phyloP scores from a whole-genome alignment of 2,888 invertebrate species.

The Seladonia tumulorum region DNA sequence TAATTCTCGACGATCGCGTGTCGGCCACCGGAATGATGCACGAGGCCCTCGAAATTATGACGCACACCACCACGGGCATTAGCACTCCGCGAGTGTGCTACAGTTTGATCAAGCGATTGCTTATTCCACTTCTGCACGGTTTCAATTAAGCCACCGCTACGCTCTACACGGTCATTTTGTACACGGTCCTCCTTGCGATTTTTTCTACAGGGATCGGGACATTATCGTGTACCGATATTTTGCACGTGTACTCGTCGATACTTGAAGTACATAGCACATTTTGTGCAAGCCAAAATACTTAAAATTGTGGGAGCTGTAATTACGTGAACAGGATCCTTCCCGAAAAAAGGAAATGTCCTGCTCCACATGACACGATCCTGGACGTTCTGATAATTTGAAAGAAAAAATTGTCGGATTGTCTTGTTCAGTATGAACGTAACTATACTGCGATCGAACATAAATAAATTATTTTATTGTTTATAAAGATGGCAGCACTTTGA shows the following conservation, averaged over 20 bases:
- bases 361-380: neutral
- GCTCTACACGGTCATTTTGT: neutral
- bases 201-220: neutral
- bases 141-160: neutral
- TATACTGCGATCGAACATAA: too few relatives aligned
- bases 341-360: too few relatives aligned
- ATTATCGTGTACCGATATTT: neutral
- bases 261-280: neutral
- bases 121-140: constrained; percentile 3
- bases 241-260: neutral
- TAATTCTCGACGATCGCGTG: constrained; percentile 17
- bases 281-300: neutral
- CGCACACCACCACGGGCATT: neutral
- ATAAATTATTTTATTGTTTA: too few relatives aligned
- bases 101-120: constrained; percentile 4
- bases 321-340: neutral
- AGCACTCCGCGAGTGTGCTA: neutral
- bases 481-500: too few relatives aligned
- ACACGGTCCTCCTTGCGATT: neutral
- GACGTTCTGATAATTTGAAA: neutral
- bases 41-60: neutral
- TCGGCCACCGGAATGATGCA: constrained; percentile 4
- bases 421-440: too few relatives aligned
- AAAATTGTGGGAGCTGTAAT: neutral
- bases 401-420: neutral